Base-by-base conservation (phyloP, 1,140 invertebrate genomes). In the Littorina saxatilis region DNA sequence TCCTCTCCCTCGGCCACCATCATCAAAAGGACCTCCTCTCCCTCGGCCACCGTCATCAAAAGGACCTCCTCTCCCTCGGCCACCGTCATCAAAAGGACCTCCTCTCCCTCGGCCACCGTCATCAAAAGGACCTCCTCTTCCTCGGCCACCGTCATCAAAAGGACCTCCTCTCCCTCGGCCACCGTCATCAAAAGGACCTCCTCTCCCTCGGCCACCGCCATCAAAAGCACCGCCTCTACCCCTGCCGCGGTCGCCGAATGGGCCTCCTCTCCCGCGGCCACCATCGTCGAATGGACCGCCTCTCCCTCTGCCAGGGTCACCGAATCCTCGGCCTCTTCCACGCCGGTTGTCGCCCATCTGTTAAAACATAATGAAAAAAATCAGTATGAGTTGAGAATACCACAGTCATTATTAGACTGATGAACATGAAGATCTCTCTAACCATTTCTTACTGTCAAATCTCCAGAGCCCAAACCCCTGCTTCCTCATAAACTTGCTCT, bases 181-280 rank as follows among this genome's bases (percentile, higher is more conserved):
- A 39, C 66, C 23, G 32, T 68, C 66, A 17, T 39, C 66, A 40
- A 35, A 68, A 15, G 13, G 17, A 32, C 79, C 40, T 13, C 29
- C 27, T 58, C 82, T 81, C n/a, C 80, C 84, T 17, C 84, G 39
- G 23, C 78, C 82, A 32, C 73, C 61, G 35, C 79, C 81, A 29
- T 5, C 29, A 39, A 72, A 32, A 29, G 35, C 63, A 47, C 75
- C 83, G 2, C 74, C 72, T 58, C 72, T 66, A 23, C 80, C 80
- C 27, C 80, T n/a, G 9, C 73, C 78, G 80, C 58, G 55, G 29
- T 70, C 81, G 40, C 55, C 52, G 52, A 70, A 63, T 43, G 82
- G 29, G 5, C 73, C 79, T 75, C 81, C 39, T 27, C 73, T 68
- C 55, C 80, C 81, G 5, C 79, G 78, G 55, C 80, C 80, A 70